These are phyloP conservation scores for Stichodactyla helianthus DNA, from an alignment of 64 coral and sea anemone genomes.

Conservation along the genomic window DNA sequence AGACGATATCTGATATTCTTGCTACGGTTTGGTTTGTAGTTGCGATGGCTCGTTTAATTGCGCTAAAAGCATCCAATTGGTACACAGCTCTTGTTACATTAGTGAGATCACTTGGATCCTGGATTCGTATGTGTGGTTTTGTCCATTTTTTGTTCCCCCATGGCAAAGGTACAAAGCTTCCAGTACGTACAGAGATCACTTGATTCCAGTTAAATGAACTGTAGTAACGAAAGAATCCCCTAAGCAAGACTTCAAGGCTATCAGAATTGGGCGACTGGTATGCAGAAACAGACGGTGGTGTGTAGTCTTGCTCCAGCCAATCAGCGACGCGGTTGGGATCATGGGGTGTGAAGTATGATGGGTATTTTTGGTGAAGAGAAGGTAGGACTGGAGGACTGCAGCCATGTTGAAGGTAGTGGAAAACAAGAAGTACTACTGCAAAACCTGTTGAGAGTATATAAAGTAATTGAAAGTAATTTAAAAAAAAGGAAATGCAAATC, in stretches of 20 bases:
- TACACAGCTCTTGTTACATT: constrained; percentile 56
- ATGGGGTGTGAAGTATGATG: constrained; percentile 12
- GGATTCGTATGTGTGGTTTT: constrained; percentile 44
- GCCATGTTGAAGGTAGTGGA: constrained; percentile 56
- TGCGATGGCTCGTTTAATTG: constrained; percentile 23
- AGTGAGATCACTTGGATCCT: constrained; percentile 38
- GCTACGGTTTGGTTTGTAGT: neutral
- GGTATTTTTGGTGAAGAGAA: constrained; percentile 19
- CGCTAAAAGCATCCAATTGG: neutral
- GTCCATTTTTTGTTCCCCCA: constrained; percentile 38
- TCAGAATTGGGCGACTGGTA: constrained; percentile 23
- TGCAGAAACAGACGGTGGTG: constrained; percentile 4
- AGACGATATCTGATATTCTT: neutral
- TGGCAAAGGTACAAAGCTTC: constrained; percentile 5
- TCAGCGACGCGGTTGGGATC: constrained; percentile 3
- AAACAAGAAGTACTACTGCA: constrained; percentile 38
- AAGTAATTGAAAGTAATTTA: neutral
- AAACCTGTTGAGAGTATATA: constrained; percentile 23
- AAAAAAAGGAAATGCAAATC: neutral
- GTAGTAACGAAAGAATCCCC: constrained; percentile 62
- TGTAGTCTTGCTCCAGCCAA: constrained; percentile 15
- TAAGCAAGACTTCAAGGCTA: constrained; percentile 23
- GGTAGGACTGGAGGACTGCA: constrained; percentile 49
- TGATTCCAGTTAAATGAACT: constrained; percentile 34
- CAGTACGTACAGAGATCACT: constrained; percentile 35